These are phyloP conservation scores for Passerculus sandwichensis DNA, from an alignment of 2,797 vertebrate species.

Conservation along the genomic window DNA sequence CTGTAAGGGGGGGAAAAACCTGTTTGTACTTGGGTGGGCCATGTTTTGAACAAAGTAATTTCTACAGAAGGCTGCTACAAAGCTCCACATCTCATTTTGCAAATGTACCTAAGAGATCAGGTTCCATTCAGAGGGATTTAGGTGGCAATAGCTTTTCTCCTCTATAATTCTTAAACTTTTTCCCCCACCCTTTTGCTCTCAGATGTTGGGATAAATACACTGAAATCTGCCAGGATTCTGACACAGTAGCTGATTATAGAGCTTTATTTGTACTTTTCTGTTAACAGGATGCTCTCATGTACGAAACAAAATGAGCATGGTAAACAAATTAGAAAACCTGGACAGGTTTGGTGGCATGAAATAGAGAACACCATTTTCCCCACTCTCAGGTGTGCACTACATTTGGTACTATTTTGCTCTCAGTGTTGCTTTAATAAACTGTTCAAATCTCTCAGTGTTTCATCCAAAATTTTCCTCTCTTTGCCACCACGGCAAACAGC, in stretches of 20 bases:
- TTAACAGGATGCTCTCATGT: neutral
- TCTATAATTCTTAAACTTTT: neutral
- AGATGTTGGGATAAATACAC: neutral
- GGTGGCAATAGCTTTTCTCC: neutral
- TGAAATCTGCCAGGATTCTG: neutral
- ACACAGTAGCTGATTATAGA: neutral
- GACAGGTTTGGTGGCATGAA: neutral
- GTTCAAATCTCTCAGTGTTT: neutral
- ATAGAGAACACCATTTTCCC: neutral
- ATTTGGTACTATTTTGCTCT: neutral
- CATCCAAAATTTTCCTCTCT: neutral
- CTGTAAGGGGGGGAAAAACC: neutral
- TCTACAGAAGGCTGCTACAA: neutral
- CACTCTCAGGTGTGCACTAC: neutral
- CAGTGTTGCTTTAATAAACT: neutral
- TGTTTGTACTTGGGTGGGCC: neutral
- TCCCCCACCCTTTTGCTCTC: fast-evolving
- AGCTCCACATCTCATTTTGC: neutral
- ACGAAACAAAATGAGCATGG: neutral
- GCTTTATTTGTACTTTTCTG: neutral
- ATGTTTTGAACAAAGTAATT: neutral
- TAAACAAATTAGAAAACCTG: neutral
- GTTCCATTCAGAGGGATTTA: neutral
- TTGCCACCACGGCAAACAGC: neutral
- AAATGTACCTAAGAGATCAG: neutral